Evolutionary conservation across 2,888 invertebrate genomes (phyloP).

Genomic region (Tetheella fluctuosa): DNA sequence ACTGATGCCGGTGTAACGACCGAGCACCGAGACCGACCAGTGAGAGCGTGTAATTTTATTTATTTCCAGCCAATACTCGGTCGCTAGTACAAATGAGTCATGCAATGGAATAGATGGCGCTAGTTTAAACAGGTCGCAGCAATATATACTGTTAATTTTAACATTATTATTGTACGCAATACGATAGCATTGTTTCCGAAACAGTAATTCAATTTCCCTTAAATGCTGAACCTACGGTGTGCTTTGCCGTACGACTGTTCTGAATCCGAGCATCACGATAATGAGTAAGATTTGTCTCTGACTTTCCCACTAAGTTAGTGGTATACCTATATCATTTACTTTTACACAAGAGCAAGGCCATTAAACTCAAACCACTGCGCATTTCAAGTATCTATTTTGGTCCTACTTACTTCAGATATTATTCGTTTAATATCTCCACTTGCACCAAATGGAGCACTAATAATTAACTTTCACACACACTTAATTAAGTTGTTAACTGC

Average conservation of each 20-base stretch:
- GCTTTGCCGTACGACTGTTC: background rate
- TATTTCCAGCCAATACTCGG: conserved; percentile 27
- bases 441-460: background rate
- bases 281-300: background rate
- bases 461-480: background rate
- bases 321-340: background rate
- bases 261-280: background rate
- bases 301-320: background rate
- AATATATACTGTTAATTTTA: conserved; percentile 33
- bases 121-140: conserved; percentile 48
- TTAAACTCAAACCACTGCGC: background rate
- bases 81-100: conserved; percentile 45
- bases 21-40: conserved; percentile 32
- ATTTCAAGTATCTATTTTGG: background rate
- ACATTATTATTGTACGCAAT: conserved; percentile 19
- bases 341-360: conserved; percentile 3
- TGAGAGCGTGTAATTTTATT: conserved; percentile 52
- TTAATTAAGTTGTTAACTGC: background rate
- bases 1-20: conserved; percentile 46
- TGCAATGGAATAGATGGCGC: conserved; percentile 42
- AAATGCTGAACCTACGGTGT: background rate
- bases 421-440: background rate
- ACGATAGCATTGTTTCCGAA: conserved; percentile 17
- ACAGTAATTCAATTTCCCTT: background rate
- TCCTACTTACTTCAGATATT: background rate